Percentiles rank a stretch among this genome's conserved stretches.
Evolutionary conservation across 2,113 vertebrate species (phyloP).

Genomic region (Campylorhamphus procurvoides): DNA sequence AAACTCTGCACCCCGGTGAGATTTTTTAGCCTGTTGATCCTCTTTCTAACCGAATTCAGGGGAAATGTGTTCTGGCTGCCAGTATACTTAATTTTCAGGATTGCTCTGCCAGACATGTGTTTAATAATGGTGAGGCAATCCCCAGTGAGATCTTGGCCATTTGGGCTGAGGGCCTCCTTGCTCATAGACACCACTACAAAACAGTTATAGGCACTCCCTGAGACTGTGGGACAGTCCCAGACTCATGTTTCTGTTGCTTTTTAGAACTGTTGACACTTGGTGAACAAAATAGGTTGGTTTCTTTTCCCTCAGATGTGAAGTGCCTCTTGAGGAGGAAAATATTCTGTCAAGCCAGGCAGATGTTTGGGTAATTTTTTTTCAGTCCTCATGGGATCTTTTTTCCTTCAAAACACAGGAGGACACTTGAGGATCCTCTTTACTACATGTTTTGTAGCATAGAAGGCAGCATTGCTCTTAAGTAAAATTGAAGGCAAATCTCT

Average conservation of each 20-base stretch:
- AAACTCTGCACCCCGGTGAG: constrained; percentile 55
- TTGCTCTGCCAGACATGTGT: constrained; percentile 10
- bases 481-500: neutral
- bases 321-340: neutral
- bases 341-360: neutral
- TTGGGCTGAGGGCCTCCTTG: constrained; percentile 6
- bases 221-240: neutral
- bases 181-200: neutral
- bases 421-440: neutral
- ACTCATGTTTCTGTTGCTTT: neutral
- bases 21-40: constrained; percentile 20
- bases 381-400: neutral
- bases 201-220: neutral
- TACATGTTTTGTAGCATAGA: neutral
- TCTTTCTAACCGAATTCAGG: constrained; percentile 26
- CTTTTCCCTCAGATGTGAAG: neutral
- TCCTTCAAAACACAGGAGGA: neutral
- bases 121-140: constrained; percentile 36
- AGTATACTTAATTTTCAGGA: constrained; percentile 16
- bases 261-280: neutral
- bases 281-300: neutral
- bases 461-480: neutral
- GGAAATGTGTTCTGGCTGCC: constrained; percentile 29
- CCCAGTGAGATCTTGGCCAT: neutral
- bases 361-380: neutral